Evolutionary conservation across 1,140 invertebrate species (phyloP).

Genomic region (Reticulitermes speratus): DNA sequence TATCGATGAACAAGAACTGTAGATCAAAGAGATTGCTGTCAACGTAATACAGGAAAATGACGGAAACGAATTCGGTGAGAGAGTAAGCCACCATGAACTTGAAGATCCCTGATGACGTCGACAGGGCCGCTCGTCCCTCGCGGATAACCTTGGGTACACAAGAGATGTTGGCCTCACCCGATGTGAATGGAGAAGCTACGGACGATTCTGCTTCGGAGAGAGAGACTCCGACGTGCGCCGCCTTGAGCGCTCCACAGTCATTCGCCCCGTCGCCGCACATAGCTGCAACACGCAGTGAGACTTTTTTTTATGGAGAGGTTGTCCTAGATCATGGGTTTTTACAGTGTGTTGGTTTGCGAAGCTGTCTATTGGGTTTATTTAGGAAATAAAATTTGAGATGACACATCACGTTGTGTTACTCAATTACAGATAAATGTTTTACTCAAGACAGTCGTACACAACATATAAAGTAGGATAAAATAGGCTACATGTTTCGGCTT

Average conservation of each 20-base stretch:
- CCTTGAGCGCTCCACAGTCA: slow-evolving; percentile 90
- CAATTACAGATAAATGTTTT: too few species aligned
- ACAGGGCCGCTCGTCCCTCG: slow-evolving; percentile 87
- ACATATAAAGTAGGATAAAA: too few species aligned
- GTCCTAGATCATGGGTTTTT: background rate
- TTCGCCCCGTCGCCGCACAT: slow-evolving; percentile 95
- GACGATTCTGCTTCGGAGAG: slow-evolving; percentile 91
- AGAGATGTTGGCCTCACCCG: slow-evolving; percentile 81
- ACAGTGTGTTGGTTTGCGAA: background rate
- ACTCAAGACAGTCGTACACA: too few species aligned
- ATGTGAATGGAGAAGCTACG: slow-evolving; percentile 94
- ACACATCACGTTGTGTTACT: too few species aligned
- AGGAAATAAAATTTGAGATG: background rate
- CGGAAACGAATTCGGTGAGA: slow-evolving; percentile 90
- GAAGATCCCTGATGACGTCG: slow-evolving; percentile 94
- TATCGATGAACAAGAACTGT: slow-evolving; percentile 83
- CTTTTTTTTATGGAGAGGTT: background rate
- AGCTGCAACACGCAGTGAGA: slow-evolving; percentile 51
- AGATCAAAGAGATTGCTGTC: slow-evolving; percentile 70
- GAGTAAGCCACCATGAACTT: slow-evolving; percentile 97
- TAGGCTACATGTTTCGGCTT: too few species aligned
- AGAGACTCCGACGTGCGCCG: slow-evolving; percentile 92
- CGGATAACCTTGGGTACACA: slow-evolving; percentile 73
- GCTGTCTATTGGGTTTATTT: background rate
- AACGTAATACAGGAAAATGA: slow-evolving; percentile 85